Evolutionary conservation across 2,113 vertebrate species (phyloP), one percentile per base, ranked within the genome.

Genomic region (Rhineura floridana): DNA sequence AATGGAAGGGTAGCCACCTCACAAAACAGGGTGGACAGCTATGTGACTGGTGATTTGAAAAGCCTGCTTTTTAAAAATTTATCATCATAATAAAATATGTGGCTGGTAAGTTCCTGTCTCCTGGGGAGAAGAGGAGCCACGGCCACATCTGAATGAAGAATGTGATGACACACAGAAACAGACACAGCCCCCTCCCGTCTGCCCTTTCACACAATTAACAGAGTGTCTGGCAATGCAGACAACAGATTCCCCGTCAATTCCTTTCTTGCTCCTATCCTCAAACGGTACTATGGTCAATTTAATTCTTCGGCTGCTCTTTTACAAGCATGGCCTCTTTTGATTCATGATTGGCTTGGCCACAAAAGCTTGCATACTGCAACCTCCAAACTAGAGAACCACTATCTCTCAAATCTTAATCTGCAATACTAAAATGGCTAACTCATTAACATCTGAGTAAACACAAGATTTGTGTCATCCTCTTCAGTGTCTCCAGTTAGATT

Each of bases 81-180:
- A 30, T 75, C 69, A 62, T 33, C n/a, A 55, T 2, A 1, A 62
- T 39, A 36, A 69, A 52, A 12, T 39, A 30, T 36, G 72, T 52
- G 79, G 70, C 44, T 2, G 23, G 0, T 59, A 11, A 1, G 15
- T 33, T 75, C 50, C 62, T 67, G 65, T 84, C 62, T 1, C 0
- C 28, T 23, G 30, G 46, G 15, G 0, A 0, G 30, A 48, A 30
- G 0, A 1, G 17, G 55, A 59, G 48, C 4, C 0, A 42, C 0
- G 46, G 12, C n/a, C 59, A 1, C 52, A n/a, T 84, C 63, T 44
- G 44, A 6, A 8, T 8, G 36, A 81, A 48, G 52, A 83, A 17
- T 80, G 59, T 3, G 28, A 75, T 46, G 73, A 62, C 39, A 76
- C 46, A 55, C 15, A 75, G 44, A 42, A 42, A 48, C 63, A 67